Conservation (phyloP, 2,113 vertebrate species). For the Saccopteryx leptura region DNA sequence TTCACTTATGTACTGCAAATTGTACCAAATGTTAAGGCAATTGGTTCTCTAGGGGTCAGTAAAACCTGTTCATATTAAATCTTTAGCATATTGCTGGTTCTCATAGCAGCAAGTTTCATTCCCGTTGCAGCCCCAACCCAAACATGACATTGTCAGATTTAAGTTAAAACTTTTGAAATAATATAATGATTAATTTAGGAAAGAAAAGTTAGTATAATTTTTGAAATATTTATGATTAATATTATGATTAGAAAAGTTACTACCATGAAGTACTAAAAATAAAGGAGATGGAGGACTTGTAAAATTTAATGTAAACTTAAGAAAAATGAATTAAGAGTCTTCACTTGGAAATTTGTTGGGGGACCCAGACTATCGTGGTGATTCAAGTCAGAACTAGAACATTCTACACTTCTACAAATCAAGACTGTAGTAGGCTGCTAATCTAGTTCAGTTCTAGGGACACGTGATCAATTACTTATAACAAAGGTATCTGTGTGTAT, state of each 20-base stretch:
- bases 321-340: slow-evolving; percentile 53
- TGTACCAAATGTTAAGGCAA: slow-evolving; percentile 15
- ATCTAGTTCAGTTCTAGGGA: neutral
- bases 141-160: neutral
- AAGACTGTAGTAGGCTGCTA: neutral
- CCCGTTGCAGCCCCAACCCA: neutral
- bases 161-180: slow-evolving; percentile 42
- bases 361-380: neutral
- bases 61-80: neutral
- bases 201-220: neutral
- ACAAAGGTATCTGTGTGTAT: neutral
- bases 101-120: neutral
- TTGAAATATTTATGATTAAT: slow-evolving; percentile 31
- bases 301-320: slow-evolving; percentile 31
- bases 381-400: neutral
- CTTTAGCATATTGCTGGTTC: neutral
- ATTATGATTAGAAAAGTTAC: neutral
- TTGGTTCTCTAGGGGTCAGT: neutral
- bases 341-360: neutral
- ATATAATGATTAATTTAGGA: slow-evolving; percentile 18
- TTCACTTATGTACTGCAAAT: neutral
- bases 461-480: neutral
- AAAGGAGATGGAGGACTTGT: slow-evolving; percentile 41
- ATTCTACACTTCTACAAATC: neutral
- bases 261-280: slow-evolving; percentile 38